Evolutionary conservation across 2,888 invertebrate genomes (phyloP).

Genomic region (Apamea monoglypha): DNA sequence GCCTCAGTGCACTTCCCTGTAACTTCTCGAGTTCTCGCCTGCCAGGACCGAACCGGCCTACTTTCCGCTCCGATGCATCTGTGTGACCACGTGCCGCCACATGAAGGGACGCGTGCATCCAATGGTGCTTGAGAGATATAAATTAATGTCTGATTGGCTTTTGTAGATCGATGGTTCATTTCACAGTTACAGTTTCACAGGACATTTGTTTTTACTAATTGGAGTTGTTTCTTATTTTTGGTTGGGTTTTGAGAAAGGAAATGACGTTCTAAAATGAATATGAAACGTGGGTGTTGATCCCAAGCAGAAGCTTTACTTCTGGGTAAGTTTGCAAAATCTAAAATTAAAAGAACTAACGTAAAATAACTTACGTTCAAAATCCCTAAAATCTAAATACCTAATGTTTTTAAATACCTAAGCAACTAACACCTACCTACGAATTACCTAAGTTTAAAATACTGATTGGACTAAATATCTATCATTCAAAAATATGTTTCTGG

Average conservation of each 20-base stretch:
- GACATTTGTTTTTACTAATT: conserved; percentile 48
- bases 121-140: conserved; percentile 65
- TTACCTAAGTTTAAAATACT: no score
- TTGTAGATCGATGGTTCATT: conserved; percentile 49
- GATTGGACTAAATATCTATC: no score
- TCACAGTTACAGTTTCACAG: conserved; percentile 51
- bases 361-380: no score
- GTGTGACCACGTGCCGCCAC: conserved; percentile 60
- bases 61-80: conserved; percentile 59
- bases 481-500: no score
- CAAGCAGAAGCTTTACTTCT: background rate
- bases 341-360: no score
- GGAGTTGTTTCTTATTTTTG: conserved; percentile 7
- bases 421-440: no score
- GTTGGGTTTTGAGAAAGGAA: background rate
- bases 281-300: background rate
- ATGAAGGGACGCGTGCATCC: conserved; percentile 63
- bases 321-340: no score
- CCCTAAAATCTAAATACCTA: no score
- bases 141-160: conserved; percentile 50
- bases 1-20: conserved; percentile 51
- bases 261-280: background rate
- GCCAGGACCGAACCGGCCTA: conserved; percentile 51
- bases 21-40: conserved; percentile 17
- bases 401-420: no score